These are phyloP conservation scores for Melanotaenia nigrans DNA, from an alignment of 2,797 vertebrate genomes.

Conservation along the genomic window DNA sequence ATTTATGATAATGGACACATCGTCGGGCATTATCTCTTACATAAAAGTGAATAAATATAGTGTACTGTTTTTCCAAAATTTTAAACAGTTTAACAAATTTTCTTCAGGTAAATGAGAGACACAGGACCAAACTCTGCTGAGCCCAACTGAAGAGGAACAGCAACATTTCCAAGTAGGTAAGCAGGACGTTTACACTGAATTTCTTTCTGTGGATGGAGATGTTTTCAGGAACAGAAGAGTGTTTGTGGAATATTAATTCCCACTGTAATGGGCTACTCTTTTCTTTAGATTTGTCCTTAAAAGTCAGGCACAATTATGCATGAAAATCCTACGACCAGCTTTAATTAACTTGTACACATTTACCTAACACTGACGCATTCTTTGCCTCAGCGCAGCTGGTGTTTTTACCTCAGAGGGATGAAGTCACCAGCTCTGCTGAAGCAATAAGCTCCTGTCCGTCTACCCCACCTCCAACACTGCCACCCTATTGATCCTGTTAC, in stretches of 20 bases:
- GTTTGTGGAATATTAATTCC: conserved; percentile 18
- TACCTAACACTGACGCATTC: conserved; percentile 53
- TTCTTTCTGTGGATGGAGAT: not conserved
- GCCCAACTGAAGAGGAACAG: not conserved
- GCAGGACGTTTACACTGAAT: not conserved
- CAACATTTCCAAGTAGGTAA: not conserved
- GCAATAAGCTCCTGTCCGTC: conserved; percentile 64
- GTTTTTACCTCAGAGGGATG: conserved; percentile 65
- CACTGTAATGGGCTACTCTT: conserved; percentile 27
- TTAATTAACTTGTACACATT: conserved; percentile 47
- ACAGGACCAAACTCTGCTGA: not conserved
- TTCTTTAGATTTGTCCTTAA: not conserved
- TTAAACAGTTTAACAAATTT: not conserved
- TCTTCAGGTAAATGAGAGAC: not conserved
- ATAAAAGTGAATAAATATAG: not conserved
- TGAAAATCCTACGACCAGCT: conserved; percentile 29
- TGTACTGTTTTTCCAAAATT: not conserved
- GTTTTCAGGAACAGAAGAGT: not conserved
- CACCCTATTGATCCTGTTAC: conserved; percentile 63
- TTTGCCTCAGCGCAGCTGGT: conserved; percentile 63
- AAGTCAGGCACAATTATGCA: conserved; percentile 12
- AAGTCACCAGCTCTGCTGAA: conserved; percentile 72
- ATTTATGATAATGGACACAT: too few relatives aligned
- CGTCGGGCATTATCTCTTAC: too few relatives aligned
- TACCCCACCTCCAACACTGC: conserved; percentile 10